Conservation (phyloP, 53 echinoderm and acorn worm species). For the Arbacia lixula region DNA sequence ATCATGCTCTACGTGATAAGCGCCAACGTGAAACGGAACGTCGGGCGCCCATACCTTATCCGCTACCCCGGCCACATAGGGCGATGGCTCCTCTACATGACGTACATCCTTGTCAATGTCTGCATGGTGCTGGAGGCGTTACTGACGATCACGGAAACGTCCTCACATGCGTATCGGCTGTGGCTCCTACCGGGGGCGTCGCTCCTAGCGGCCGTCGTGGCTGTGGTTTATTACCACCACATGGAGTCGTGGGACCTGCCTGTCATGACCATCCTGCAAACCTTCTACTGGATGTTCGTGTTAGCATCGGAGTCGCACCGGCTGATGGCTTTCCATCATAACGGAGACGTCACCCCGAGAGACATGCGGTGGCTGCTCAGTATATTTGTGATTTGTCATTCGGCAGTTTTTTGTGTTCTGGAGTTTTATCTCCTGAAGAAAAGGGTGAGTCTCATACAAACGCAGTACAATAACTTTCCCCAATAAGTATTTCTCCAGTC, state of each 20-base stretch:
- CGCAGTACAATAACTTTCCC: no score
- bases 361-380: slow-evolving; percentile 8
- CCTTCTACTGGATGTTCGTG: slow-evolving; percentile 65
- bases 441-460: neutral
- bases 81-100: slow-evolving; percentile 75
- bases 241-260: slow-evolving; percentile 77
- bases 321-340: neutral
- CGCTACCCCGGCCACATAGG: slow-evolving; percentile 84
- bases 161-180: no score
- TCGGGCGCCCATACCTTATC: slow-evolving; percentile 58
- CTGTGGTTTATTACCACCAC: slow-evolving; percentile 76
- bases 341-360: neutral
- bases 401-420: neutral
- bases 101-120: slow-evolving; percentile 21
- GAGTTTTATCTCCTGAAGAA: slow-evolving; percentile 10
- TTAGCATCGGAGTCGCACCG: slow-evolving; percentile 31
- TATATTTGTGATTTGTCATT: neutral
- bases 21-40: slow-evolving; percentile 62
- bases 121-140: no score
- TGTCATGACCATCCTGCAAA: slow-evolving; percentile 60
- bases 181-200: slow-evolving; percentile 45
- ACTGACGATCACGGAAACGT: no score
- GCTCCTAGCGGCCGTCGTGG: slow-evolving; percentile 54
- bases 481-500: no score
- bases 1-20: slow-evolving; percentile 52